Conservation (phyloP, 2,888 invertebrate genomes). For the Apotomis betuletana region DNA sequence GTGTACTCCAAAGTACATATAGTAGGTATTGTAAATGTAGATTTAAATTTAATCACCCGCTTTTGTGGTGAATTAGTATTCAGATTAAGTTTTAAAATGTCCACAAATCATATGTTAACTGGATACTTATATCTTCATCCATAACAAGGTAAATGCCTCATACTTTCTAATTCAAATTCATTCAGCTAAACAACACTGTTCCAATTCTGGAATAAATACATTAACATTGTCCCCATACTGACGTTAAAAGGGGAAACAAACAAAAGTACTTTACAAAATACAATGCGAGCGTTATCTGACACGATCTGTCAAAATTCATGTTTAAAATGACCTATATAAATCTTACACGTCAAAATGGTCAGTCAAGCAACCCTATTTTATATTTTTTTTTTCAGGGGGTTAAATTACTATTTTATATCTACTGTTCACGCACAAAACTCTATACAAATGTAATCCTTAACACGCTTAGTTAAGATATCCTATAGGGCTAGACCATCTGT, state of each 20-base stretch:
- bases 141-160: background rate
- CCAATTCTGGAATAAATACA: conserved; percentile 33
- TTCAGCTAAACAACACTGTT: conserved; percentile 2
- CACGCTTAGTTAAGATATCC: background rate
- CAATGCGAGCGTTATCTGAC: conserved; percentile 37
- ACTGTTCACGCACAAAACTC: background rate
- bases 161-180: conserved; percentile 14
- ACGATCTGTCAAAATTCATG: conserved; percentile 44
- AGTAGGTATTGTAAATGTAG: too few species aligned
- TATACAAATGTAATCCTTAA: conserved; percentile 18
- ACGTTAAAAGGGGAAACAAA: conserved; percentile 41
- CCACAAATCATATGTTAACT: background rate
- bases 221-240: conserved; percentile 25
- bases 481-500: background rate
- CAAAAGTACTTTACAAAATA: conserved; percentile 47
- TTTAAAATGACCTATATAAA: conserved; percentile 61
- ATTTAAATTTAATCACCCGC: too few species aligned
- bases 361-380: conserved; percentile 40
- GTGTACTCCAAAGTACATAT: too few species aligned
- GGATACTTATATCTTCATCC: background rate
- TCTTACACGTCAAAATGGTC: conserved; percentile 52
- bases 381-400: conserved; percentile 37
- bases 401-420: background rate
- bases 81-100: too few species aligned
- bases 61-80: too few species aligned